Evolutionary conservation across 2,797 vertebrate genomes (phyloP), one percentile per base, ranked within the genome.

Genomic region (Thripadectes ignobilis): DNA sequence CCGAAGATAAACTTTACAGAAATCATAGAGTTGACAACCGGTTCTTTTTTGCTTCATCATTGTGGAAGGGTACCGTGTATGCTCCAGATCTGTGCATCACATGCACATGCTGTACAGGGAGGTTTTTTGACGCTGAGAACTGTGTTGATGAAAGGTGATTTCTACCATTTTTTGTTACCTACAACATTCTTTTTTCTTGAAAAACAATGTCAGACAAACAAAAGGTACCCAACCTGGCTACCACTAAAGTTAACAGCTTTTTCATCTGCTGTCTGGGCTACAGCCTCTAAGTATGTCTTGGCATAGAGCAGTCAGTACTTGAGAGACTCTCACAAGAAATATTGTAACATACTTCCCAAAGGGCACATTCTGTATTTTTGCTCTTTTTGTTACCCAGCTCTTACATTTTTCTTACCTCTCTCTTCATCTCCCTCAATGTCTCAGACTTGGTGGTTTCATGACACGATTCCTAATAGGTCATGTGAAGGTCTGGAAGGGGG

Each of bases 21-120:
- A 80, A 34, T 39, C 13, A 4, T 19, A 6, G 3, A n/a, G 14
- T 10, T 83, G 36, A 51, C 24, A 11, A 24, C 13, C 15, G 29
- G 16, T 57, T 17, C 1, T 41, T 18, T 58, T 81, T 41, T 45
- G 5, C 6, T 84, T 6, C 8, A 9, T 45, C 1, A 0, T 17
- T 48, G 9, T 55, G 55, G 6, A 59, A 24, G 23, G 8, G 4
- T 67, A 6, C 16, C 68, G 26, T n/a, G 27, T 1, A 1, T 38
- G 20, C 19, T 45, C 10, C 49, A 51, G 23, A 3, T 76, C 8
- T 15, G 2, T 68, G 27, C 23, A 26, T 69, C 4, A 5, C 18
- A 34, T 45, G 20, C 43, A 13, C 6, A 2, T 18, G 2, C 39
- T 71, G 5, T 49, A 48, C 7, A 27, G 46, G 32, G 43, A 57